phyloP scores from a whole-genome alignment of 2,888 invertebrate species.

The Pycnomerus fuliginosus region DNA sequence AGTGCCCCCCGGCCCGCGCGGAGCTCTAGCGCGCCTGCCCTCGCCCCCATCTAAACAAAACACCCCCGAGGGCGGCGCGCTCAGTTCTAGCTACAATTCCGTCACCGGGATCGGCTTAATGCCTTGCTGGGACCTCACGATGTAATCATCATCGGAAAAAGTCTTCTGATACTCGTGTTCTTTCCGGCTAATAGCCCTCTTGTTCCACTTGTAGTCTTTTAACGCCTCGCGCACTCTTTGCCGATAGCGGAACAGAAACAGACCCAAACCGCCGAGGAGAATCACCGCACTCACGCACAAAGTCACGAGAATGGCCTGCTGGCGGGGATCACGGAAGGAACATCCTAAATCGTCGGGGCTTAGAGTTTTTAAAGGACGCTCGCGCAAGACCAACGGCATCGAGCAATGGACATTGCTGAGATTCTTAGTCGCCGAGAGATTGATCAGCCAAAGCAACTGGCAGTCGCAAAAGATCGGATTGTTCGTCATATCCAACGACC shows the following conservation, averaged over 20 bases:
- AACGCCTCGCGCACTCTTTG: constrained; percentile 78
- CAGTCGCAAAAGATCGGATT: constrained; percentile 83
- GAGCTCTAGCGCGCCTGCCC: constrained; percentile 54
- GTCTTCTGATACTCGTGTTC: constrained; percentile 90
- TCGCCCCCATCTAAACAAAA: constrained; percentile 63
- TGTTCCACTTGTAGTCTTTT: constrained; percentile 81
- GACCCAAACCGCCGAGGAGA: constrained; percentile 67
- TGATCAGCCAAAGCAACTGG: constrained; percentile 75
- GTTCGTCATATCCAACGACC: constrained; percentile 75
- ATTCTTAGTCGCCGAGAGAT: constrained; percentile 67
- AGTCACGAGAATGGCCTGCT: constrained; percentile 78
- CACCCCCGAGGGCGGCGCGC: constrained; percentile 80
- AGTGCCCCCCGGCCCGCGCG: constrained; percentile 58
- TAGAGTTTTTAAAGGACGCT: constrained; percentile 66
- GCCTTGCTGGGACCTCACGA: constrained; percentile 63
- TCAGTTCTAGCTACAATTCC: constrained; percentile 95
- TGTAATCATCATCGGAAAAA: constrained; percentile 84
- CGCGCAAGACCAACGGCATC: constrained; percentile 70
- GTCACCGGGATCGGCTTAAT: constrained; percentile 80
- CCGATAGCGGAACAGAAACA: constrained; percentile 77
- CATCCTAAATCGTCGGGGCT: constrained; percentile 79
- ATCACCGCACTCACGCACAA: constrained; percentile 74
- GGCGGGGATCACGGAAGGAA: constrained; percentile 74
- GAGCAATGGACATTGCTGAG: constrained; percentile 70
- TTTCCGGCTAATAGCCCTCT: constrained; percentile 69